Conservation (phyloP, 2,797 vertebrate species). For the Falco biarmicus region DNA sequence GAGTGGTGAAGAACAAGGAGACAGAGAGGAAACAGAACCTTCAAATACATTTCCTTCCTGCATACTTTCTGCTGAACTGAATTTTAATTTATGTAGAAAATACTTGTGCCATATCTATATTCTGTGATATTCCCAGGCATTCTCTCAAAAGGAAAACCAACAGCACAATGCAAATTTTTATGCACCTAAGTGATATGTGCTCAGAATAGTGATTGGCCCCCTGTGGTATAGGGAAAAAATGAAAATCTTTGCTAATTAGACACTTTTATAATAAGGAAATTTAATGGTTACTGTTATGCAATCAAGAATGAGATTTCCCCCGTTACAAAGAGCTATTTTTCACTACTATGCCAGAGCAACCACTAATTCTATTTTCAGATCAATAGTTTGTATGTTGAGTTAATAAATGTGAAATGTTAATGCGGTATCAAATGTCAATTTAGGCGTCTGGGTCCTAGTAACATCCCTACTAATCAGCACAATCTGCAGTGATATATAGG, state of each 20-base stretch:
- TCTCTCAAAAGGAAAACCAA: slow-evolving; percentile 69
- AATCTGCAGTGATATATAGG: slow-evolving; percentile 35
- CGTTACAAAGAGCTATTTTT: slow-evolving; percentile 61
- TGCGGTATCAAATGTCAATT: slow-evolving; percentile 66
- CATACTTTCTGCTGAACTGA: not conserved
- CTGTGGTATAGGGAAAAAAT: slow-evolving; percentile 66
- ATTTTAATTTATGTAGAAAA: slow-evolving; percentile 38
- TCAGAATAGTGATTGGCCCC: slow-evolving; percentile 74
- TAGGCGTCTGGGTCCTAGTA: slow-evolving; percentile 46
- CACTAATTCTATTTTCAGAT: slow-evolving; percentile 77
- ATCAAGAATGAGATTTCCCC: slow-evolving; percentile 55
- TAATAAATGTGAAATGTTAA: slow-evolving; percentile 76
- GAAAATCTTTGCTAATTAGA: slow-evolving; percentile 80
- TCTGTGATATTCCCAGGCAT: slow-evolving; percentile 55
- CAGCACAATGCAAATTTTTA: slow-evolving; percentile 77
- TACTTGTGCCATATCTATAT: slow-evolving; percentile 28
- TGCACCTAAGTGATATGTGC: slow-evolving; percentile 75
- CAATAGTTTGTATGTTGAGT: slow-evolving; percentile 70
- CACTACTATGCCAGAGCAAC: slow-evolving; percentile 49
- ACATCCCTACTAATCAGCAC: slow-evolving; percentile 60
- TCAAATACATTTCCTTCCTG: not conserved
- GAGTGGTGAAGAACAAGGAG: not conserved
- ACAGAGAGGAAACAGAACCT: slow-evolving; percentile 14
- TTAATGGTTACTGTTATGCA: slow-evolving; percentile 72
- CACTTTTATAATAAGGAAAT: slow-evolving; percentile 72